phyloP scores from a whole-genome alignment of 2,113 vertebrate species.

The Callionymus lyra region DNA sequence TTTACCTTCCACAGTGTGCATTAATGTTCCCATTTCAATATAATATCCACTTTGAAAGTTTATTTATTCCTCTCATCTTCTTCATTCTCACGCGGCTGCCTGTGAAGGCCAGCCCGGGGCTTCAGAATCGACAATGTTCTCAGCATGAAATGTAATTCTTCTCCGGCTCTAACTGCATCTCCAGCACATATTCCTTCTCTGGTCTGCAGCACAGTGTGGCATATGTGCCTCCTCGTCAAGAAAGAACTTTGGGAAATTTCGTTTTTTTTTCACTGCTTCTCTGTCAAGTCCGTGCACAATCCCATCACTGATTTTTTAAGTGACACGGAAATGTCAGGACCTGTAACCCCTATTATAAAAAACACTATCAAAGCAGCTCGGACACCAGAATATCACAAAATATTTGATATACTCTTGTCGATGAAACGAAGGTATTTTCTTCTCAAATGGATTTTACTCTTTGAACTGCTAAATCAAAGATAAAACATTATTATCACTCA shows the following conservation, averaged over 20 bases:
- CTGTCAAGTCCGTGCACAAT: too few species aligned
- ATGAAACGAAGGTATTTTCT: too few species aligned
- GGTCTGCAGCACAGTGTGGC: slow-evolving; percentile 12
- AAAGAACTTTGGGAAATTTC: slow-evolving; percentile 14
- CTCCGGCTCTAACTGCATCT: slow-evolving; percentile 28
- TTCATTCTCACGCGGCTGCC: slow-evolving; percentile 25
- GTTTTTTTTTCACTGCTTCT: slow-evolving; percentile 5
- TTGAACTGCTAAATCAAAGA: too few species aligned
- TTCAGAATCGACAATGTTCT: slow-evolving; percentile 21
- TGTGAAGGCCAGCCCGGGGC: slow-evolving; percentile 27
- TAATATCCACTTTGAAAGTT: slow-evolving; percentile 26
- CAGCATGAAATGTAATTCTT: slow-evolving; percentile 36
- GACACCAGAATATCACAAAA: too few species aligned
- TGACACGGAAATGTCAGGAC: too few species aligned
- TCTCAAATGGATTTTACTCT: too few species aligned
- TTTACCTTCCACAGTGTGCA: slow-evolving; percentile 7
- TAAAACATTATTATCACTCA: too few species aligned
- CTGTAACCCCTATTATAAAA: too few species aligned
- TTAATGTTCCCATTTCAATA: slow-evolving; percentile 35
- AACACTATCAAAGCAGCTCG: too few species aligned
- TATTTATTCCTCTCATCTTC: slow-evolving; percentile 36
- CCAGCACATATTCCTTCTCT: slow-evolving; percentile 21
- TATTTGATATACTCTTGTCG: too few species aligned
- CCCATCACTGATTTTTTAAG: slow-evolving; percentile 5
- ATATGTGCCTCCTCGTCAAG: slow-evolving; percentile 21